Evolutionary conservation across 1,140 invertebrate species (phyloP).

Genomic region (Hestina assimilis): DNA sequence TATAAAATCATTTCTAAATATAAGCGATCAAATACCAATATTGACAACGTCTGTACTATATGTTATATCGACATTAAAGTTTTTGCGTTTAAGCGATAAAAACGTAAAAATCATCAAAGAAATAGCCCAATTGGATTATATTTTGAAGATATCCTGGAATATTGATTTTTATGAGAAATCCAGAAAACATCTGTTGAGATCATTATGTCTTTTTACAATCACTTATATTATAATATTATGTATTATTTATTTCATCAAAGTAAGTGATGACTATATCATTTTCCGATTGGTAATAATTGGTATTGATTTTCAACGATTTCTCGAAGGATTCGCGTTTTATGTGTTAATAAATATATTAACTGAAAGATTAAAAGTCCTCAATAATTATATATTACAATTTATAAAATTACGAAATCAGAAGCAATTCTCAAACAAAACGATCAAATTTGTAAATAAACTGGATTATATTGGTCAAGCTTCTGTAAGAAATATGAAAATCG

Average conservation of each 20-base stretch:
- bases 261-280: neutral
- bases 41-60: neutral
- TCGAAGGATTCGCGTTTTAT: conserved; percentile 1
- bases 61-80: neutral
- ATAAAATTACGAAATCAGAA: neutral
- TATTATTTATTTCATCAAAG: neutral
- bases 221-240: neutral
- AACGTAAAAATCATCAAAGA: neutral
- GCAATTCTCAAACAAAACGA: neutral
- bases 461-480: neutral
- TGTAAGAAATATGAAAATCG: conserved; percentile 28
- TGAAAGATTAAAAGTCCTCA: conserved; percentile 15
- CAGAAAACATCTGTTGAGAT: neutral
- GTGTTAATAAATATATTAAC: conserved; percentile 3
- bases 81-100: neutral
- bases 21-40: neutral
- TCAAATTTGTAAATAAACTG: neutral
- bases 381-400: conserved; percentile 12
- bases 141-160: neutral
- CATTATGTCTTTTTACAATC: neutral
- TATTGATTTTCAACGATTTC: conserved; percentile 4
- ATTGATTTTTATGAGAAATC: neutral
- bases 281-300: neutral
- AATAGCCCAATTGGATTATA: neutral
- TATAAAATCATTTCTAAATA: neutral